Base-by-base conservation (phyloP, 2,113 vertebrate genomes). In the Podarcis raffonei region DNA sequence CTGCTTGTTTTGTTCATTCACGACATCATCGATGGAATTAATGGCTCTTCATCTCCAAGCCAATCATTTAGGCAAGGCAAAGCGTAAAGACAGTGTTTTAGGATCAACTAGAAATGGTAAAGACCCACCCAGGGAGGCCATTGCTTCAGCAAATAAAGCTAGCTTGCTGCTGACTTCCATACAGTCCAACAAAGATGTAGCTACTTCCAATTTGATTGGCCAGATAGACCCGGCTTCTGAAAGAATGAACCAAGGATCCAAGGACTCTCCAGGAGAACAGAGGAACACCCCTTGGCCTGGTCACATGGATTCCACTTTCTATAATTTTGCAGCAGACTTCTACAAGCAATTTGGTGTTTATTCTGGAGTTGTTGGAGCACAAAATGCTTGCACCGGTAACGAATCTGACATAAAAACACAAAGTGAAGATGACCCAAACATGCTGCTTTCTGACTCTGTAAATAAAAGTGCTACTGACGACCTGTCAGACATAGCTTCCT, bases 41-140 rank as follows among this genome's bases (percentile, higher is more conserved):
- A 99, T 99, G 99, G 98, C 99, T 84, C 98, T 99, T 62, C 99
- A 99, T 88, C 98, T 99, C 81, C 99, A 99, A 96, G 98, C 98
- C 93, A 99, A 99, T 91, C 99, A 99, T 94, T 88, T 99, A 90
- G 98, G 98, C 84, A 98, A 98, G 90, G 97, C 97, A 2, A 98
- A 97, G 82, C 96, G 97, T 91, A 97, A 97, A 90, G 98, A 98
- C 86, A 95, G 84, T 8, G 16, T 95, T 68, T 25, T 93, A 20
- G 97, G 96, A 77, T 59, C 66, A 11, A 80, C 93, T 1, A 95
- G 95, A 82, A 95, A 96, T 90, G 96, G 94, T 93, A 98, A 98
- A 91, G 98, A 99, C 16, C 97, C 95, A 59, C 89, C 89, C 11
- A 97, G 97, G 76, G 98, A 98, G 93, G 92, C 85, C 53, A 87